Evolutionary conservation across 2,797 vertebrate genomes (phyloP), one percentile per base, ranked within the genome.

Genomic region (Ceryle rudis): DNA sequence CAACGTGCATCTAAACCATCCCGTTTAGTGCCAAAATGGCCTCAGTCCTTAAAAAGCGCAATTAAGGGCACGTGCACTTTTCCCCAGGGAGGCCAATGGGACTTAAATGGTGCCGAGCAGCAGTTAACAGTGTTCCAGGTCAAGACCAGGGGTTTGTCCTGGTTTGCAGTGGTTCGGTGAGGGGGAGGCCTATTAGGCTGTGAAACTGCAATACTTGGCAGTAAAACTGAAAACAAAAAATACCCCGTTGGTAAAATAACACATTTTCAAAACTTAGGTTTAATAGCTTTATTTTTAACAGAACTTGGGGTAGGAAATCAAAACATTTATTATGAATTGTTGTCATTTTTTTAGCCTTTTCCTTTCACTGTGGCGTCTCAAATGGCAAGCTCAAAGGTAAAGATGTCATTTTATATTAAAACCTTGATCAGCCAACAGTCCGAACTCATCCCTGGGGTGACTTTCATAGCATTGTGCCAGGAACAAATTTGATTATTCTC

Each of bases 301-400:
- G n/a, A 71, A 39, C 5, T 25, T 57, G 9, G 9, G 13, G 8
- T 28, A 78, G 10, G 33, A 55, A 55, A 69, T 39, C 20, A 81
- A 64, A 37, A 14, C 10, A 9, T 47, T 66, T 84, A 9, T n/a
- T 61, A 85, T 52, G 11, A 44, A n/a, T 60, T 42, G 22, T 19
- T 58, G 28, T 35, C 22, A 22, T 14, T 14, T 42, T 70, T 60
- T 87, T 54, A 70, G 8, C 41, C 31, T 52, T 78, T 73, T 72
- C 12, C 25, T 26, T 80, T 91, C 33, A 29, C 21, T 51, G n/a
- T 28, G 19, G 9, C 58, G 33, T 78, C 41, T 90, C 52, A 81
- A 81, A 64, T 26, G 19, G 61, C 19, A 91, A 86, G 77, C 49
- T 91, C 80, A 71, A 90, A 90, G 81, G 39, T 47, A 91, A 86